Percentiles rank a stretch among this genome's conserved stretches.
Conservation (phyloP, 1,140 invertebrate genomes). For the Danaus plexippus region DNA sequence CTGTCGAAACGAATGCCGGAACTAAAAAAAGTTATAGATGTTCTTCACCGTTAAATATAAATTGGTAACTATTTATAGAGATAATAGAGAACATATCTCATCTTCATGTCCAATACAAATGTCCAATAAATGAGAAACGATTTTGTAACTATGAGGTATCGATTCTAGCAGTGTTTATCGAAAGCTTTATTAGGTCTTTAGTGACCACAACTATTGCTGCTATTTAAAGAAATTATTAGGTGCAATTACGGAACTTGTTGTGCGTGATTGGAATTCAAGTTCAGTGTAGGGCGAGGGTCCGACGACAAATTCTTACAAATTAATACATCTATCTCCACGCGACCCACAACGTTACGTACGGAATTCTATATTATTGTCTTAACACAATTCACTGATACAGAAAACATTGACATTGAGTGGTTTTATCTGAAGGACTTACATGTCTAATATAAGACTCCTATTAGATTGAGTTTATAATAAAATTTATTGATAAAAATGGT, state of each 20-base stretch:
- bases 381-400: slow-evolving; percentile 34
- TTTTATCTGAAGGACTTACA: slow-evolving; percentile 10
- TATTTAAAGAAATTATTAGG: slow-evolving; percentile 70
- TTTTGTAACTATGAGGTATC: no score
- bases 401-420: slow-evolving; percentile 30
- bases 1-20: slow-evolving; percentile 41
- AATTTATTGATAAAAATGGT: no score
- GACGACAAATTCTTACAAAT: slow-evolving; percentile 71
- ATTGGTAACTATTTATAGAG: not conserved
- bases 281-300: slow-evolving; percentile 42
- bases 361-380: slow-evolving; percentile 63
- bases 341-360: slow-evolving; percentile 50
- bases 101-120: no score
- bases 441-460: not conserved
- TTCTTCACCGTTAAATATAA: slow-evolving; percentile 28
- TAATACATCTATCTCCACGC: slow-evolving; percentile 65
- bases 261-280: slow-evolving; percentile 67
- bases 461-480: no score
- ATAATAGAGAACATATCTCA: slow-evolving; percentile 8
- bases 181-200: slow-evolving; percentile 7
- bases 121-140: no score
- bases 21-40: slow-evolving; percentile 49
- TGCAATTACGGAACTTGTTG: slow-evolving; percentile 69
- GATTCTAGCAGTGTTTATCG: no score
- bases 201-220: slow-evolving; percentile 24